A percentile compares a stretch with the other conserved stretches of the same genome.
Evolutionary conservation across 2,888 invertebrate genomes (phyloP).

Genomic region (Belgica antarctica): DNA sequence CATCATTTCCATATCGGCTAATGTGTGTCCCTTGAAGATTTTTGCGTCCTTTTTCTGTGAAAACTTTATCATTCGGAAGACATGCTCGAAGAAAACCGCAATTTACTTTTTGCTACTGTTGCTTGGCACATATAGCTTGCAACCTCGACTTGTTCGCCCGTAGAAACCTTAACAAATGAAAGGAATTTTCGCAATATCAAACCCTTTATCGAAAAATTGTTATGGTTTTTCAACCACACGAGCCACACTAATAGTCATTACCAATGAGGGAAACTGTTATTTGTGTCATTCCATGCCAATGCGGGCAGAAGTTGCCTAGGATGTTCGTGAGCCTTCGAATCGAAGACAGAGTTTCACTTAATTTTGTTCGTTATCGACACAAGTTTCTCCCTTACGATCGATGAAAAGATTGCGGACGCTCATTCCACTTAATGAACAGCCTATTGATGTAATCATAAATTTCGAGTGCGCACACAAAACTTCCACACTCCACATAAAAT

Average conservation of each 20-base stretch:
- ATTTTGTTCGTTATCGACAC: background rate
- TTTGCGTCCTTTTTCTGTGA: background rate
- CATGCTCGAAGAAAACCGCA: background rate
- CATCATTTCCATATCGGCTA: background rate
- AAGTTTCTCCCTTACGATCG: background rate
- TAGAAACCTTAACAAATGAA: background rate
- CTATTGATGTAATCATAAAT: slow-evolving; percentile 13
- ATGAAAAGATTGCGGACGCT: background rate
- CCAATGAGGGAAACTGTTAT: background rate
- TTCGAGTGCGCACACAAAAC: background rate
- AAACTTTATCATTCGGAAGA: slow-evolving; percentile 4
- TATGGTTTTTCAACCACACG: slow-evolving; percentile 1
- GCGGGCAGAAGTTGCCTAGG: background rate
- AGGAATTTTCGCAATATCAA: background rate
- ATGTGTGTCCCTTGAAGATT: background rate
- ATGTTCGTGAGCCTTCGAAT: background rate
- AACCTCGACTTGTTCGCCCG: too few relatives aligned
- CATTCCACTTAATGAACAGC: background rate
- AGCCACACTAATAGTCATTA: background rate
- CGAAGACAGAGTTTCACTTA: background rate
- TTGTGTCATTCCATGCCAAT: too few relatives aligned
- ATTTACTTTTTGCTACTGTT: slow-evolving; percentile 19
- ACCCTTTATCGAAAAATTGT: background rate
- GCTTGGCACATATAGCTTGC: too few relatives aligned
- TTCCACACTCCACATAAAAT: background rate